Evolutionary conservation across 2,888 invertebrate species (phyloP).

Genomic region (Siphlonurus alternatus): DNA sequence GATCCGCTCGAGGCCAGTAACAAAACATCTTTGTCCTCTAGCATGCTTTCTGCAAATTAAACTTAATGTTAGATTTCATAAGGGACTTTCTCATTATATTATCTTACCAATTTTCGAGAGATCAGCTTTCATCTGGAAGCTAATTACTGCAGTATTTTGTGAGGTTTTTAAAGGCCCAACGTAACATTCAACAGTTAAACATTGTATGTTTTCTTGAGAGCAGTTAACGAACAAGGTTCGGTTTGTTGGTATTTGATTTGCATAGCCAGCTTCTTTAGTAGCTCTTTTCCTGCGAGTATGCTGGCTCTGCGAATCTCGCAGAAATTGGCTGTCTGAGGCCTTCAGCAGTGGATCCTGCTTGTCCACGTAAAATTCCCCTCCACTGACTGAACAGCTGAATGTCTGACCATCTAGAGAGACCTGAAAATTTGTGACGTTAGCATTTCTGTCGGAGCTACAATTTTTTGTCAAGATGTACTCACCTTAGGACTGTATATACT

Average conservation of each 20-base stretch:
- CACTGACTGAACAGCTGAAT: slow-evolving; percentile 1
- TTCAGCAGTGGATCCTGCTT: background rate
- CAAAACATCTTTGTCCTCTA: slow-evolving; percentile 23
- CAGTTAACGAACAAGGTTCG: slow-evolving; percentile 25
- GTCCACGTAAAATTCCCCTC: slow-evolving; percentile 1
- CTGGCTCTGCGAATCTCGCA: background rate
- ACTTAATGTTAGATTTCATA: background rate
- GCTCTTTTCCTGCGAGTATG: background rate
- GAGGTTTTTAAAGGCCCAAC: slow-evolving; percentile 23
- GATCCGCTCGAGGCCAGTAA: slow-evolving; percentile 23
- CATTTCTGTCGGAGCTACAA: background rate
- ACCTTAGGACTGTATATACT: slow-evolving; percentile 6
- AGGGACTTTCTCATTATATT: no score
- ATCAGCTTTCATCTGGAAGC: slow-evolving; percentile 1
- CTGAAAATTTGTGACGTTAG: background rate
- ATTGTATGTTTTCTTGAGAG: slow-evolving; percentile 20
- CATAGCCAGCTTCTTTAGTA: background rate
- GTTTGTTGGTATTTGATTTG: slow-evolving; percentile 12
- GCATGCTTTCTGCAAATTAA: slow-evolving; percentile 16
- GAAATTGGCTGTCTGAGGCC: background rate
- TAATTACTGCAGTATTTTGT: slow-evolving; percentile 14
- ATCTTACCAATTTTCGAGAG: slow-evolving; percentile 3
- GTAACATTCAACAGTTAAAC: slow-evolving; percentile 22
- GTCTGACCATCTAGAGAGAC: background rate
- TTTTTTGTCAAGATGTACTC: background rate